A percentile compares a stretch with the other conserved stretches of the same genome.
Evolutionary conservation across 2,797 vertebrate species (phyloP).

Genomic region (Prunella strophiata): DNA sequence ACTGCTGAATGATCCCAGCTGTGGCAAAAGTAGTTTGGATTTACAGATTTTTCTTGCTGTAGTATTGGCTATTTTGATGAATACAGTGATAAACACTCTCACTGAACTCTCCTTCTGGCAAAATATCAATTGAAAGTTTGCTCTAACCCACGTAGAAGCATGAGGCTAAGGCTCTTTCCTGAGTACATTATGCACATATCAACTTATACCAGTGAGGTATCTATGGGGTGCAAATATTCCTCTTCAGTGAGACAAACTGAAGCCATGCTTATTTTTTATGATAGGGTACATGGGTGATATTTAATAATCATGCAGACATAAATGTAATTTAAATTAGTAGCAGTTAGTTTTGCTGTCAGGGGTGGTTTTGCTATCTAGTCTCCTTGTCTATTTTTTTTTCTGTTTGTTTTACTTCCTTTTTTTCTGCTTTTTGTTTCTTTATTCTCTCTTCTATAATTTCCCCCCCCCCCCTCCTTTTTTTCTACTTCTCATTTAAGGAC

Average conservation of each 20-base stretch:
- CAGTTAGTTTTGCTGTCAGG: not conserved
- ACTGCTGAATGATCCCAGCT: not conserved
- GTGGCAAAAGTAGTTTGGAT: not conserved
- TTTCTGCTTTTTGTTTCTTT: not conserved
- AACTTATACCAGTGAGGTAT: not conserved
- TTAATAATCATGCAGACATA: not conserved
- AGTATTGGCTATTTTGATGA: not conserved
- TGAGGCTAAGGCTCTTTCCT: not conserved
- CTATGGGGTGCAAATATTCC: not conserved
- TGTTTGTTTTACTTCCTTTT: not conserved
- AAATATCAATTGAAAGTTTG: not conserved
- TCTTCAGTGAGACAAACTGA: not conserved
- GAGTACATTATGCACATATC: not conserved
- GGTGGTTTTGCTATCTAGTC: not conserved
- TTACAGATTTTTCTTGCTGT: not conserved
- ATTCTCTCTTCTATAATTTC: not conserved
- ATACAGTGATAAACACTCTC: not conserved
- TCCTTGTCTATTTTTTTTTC: not conserved
- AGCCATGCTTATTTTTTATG: not conserved
- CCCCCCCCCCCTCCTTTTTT: accelerated
- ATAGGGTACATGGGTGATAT: not conserved
- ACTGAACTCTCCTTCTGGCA: not conserved
- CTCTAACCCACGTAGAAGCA: not conserved
- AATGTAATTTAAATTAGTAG: not conserved
- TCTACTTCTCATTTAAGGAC: not conserved